Base-by-base conservation (phyloP, 2,888 invertebrate species). In the Catocala sponsa region DNA sequence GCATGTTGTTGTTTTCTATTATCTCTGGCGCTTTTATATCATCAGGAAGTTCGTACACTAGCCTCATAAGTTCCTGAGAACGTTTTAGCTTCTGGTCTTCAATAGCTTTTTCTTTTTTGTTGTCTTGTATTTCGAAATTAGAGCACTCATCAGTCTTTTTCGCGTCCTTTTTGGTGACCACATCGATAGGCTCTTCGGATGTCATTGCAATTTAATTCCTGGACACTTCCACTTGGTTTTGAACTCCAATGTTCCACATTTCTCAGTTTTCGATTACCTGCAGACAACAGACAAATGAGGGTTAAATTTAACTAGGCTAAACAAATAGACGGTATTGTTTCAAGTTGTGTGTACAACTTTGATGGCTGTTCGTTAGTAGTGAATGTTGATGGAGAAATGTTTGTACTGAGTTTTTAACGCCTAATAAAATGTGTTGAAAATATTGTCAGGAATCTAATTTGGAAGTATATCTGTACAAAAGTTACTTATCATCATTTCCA, bases 31-130 rank as follows among this genome's bases (percentile, higher is more conserved):
- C 85, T 13, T 78, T 82, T 63, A 90, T 84, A 48, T 94, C 94
- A 63, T 90, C 91, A 43, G 94, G 95, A 66, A 94, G 74, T 77
- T 95, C 95, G 69, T 95, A 94, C 43, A 94, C 94, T 68, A 94
- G 80, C 71, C 92, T 88, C 92, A 95, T 94, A 4, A 94, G 84
- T 70, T 94, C 94, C 6, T 90, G 84, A 7, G 93, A 88, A 41
- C 83, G 80, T 69, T 79, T 85, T 32, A 70, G 68, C 72, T 82
- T 89, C 7, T 82, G 80, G 47, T 88, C 89, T 42, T 88, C 86
- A 6, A 77, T 73, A 38, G 82, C 79, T 77, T 86, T 87, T 35
- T 80, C 76, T 70, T 88, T 88, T 68, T 86, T 87, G 65, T 83
- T 82, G 56, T 86, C 87, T 46, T 84, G 82, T 70, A 84, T 82